Base-by-base conservation (phyloP, 2,113 vertebrate species). In the Lycaon pictus region DNA sequence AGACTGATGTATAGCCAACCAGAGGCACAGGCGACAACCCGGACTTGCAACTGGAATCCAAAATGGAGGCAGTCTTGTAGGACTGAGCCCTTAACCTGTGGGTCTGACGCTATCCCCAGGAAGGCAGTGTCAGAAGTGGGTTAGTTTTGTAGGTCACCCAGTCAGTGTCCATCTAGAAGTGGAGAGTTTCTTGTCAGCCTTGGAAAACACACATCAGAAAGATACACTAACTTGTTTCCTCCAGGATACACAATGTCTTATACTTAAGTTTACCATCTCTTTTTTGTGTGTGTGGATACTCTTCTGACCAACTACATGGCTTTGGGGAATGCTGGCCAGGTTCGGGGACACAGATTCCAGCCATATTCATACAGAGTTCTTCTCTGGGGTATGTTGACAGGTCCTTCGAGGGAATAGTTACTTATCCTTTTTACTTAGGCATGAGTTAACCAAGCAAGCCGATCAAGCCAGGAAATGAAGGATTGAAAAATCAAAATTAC, bases 401-500 rank as follows among this genome's bases (percentile, higher is more conserved):
- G 37, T 58, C n/a, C 25, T 95, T 93, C 65, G 74, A 72, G 74
- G 16, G 29, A 95, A 17, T 19, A 79, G 63, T 85, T 79, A 53
- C 60, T 72, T 77, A 71, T 51, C 19, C 4, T 85, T 17, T 92
- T 92, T 67, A 74, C 55, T 92, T 84, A 55, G 32, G 37, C 6
- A 27, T 76, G 72, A 9, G 93, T 90, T 79, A 80, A 80, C 27
- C 32, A 86, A 48, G 63, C 11, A 86, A 97, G 7, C 25, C 48
- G 76, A 58, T 92, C 35, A 94, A 88, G 29, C 10, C 35, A 95
- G 76, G n/a, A 96, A 93, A 87, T 62, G 67, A 81, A 91, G 85
- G 51, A 69, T 72, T 13, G 43, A 87, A 96, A 80, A 88, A 74
- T 95, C 90, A 72, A 88, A 91, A 83, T 92, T 20, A 83, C 25